phyloP scores from a whole-genome alignment of 2,888 invertebrate species.

The Tanaodytes sp. region DNA sequence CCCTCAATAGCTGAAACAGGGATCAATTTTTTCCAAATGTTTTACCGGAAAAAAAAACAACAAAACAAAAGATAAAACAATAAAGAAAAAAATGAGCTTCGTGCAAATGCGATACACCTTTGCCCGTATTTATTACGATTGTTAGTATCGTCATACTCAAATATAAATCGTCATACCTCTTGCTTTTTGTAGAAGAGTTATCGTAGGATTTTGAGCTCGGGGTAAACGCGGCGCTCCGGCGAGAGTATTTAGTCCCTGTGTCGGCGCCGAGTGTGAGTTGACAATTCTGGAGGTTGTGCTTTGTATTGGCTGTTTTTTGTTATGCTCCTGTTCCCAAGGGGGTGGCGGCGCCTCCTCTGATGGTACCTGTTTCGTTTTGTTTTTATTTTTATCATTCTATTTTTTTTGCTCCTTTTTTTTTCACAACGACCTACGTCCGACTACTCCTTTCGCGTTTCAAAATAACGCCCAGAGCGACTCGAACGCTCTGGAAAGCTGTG shows the following conservation, averaged over 20 bases:
- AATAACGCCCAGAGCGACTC: conserved; percentile 18
- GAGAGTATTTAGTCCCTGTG: conserved; percentile 76
- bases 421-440: conserved; percentile 12
- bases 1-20: too few relatives aligned
- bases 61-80: too few relatives aligned
- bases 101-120: too few relatives aligned
- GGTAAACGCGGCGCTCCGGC: conserved; percentile 76
- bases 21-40: too few relatives aligned
- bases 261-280: conserved; percentile 78
- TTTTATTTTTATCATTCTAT: conserved; percentile 12
- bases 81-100: too few relatives aligned
- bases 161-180: too few relatives aligned
- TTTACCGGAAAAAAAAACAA: too few relatives aligned
- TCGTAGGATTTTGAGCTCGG: conserved; percentile 88
- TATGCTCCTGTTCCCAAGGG: conserved; percentile 62
- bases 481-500: conserved; percentile 17
- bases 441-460: conserved; percentile 1
- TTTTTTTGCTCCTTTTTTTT: background rate
- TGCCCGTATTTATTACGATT: too few relatives aligned
- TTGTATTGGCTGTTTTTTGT: conserved; percentile 60
- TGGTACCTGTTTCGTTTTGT: conserved; percentile 51
- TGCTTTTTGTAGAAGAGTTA: conserved; percentile 89
- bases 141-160: too few relatives aligned
- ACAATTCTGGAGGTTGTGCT: conserved; percentile 67
- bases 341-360: conserved; percentile 56